Percentiles rank a stretch among this genome's conserved stretches.
Conservation (phyloP, 2,113 vertebrate genomes). For the Struthio camelus region DNA sequence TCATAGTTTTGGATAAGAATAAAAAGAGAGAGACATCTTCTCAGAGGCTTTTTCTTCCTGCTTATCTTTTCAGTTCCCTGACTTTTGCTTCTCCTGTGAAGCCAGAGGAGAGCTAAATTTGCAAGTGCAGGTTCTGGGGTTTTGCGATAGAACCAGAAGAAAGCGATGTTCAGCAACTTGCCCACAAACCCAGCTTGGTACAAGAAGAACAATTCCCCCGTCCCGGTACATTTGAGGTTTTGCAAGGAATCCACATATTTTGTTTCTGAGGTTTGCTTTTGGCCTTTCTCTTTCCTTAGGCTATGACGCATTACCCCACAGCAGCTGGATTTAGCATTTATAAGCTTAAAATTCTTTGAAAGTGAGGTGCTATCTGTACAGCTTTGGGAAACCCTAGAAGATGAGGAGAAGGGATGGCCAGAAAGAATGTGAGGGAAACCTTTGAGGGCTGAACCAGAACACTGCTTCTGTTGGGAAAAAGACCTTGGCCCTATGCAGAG, state of each 20-base stretch:
- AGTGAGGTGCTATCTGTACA: background rate
- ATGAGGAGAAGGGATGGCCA: background rate
- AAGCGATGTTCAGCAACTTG: background rate
- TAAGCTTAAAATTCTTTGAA: background rate
- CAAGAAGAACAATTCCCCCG: conserved; percentile 7
- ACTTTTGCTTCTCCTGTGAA: background rate
- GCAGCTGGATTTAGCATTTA: background rate
- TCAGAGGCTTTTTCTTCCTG: background rate
- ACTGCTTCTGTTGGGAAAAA: background rate
- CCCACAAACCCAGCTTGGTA: background rate
- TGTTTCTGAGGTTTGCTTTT: background rate
- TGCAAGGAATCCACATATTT: conserved; percentile 55
- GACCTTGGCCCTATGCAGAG: background rate
- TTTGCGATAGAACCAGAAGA: background rate
- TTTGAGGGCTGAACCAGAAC: background rate
- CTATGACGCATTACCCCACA: background rate
- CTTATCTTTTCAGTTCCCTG: background rate
- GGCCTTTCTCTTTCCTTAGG: background rate
- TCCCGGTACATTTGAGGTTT: background rate
- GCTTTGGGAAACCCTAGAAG: background rate
- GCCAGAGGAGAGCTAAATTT: background rate
- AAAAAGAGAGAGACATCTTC: background rate
- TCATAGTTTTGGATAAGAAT: background rate
- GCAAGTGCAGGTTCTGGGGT: background rate
- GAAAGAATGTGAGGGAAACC: background rate